Evolutionary conservation across 2,888 invertebrate genomes (phyloP).

Genomic region (Ryuthela nishihirai): DNA sequence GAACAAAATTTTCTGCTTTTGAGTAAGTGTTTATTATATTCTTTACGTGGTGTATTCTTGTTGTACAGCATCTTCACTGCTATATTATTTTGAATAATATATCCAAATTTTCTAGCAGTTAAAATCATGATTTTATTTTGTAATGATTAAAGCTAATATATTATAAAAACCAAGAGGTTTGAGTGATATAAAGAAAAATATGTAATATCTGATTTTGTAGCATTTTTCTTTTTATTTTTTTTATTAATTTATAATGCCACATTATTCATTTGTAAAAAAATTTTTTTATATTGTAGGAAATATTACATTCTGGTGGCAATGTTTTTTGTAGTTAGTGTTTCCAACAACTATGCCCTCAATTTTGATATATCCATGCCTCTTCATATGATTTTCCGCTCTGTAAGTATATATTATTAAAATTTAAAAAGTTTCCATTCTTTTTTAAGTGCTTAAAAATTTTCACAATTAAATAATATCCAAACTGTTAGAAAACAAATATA

Average conservation of each 20-base stretch:
- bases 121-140: no score
- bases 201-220: neutral
- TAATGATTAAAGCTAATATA: no score
- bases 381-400: conserved; percentile 96
- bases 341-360: conserved; percentile 91
- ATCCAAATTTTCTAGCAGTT: no score
- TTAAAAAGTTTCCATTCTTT: conserved; percentile 2
- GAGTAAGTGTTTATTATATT: no score
- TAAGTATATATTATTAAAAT: conserved; percentile 53
- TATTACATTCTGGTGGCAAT: conserved; percentile 78
- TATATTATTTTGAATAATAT: no score
- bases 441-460: neutral
- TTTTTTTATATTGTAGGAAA: conserved; percentile 55
- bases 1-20: no score
- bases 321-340: conserved; percentile 87
- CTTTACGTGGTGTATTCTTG: no score
- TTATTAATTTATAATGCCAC: neutral
- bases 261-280: neutral
- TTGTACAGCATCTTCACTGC: no score
- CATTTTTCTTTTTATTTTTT: neutral
- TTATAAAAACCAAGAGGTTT: no score
- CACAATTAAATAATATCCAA: no score
- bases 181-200: no score
- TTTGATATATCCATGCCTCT: conserved; percentile 97
- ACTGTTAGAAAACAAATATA: no score